phyloP scores from a whole-genome alignment of 2,888 invertebrate species.

The Hirtodrosophila duncani region DNA sequence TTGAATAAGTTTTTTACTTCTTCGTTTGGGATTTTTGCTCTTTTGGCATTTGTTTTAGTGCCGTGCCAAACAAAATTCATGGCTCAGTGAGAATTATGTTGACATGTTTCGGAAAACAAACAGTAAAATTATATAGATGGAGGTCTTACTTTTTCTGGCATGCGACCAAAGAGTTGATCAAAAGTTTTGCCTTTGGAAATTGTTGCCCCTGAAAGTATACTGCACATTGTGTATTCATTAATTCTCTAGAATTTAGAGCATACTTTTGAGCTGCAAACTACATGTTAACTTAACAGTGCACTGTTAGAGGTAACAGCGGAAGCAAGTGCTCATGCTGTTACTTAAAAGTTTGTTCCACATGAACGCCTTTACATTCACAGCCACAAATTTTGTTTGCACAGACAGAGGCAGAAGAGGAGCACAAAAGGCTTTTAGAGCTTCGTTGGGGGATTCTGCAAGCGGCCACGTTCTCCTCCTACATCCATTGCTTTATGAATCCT shows the following conservation, averaged over 20 bases:
- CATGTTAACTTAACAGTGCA: not conserved
- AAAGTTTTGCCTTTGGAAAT: conserved; percentile 5
- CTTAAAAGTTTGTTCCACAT: too few species aligned
- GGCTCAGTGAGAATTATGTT: conserved; percentile 22
- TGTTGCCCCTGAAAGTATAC: conserved; percentile 12
- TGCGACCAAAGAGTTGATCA: conserved; percentile 28
- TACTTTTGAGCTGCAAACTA: conserved; percentile 4
- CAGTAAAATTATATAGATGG: too few species aligned
- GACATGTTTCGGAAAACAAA: conserved; percentile 21
- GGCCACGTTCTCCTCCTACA: conserved; percentile 15
- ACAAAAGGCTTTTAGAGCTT: conserved; percentile 55
- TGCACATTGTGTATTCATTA: conserved; percentile 5
- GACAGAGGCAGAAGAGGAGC: conserved; percentile 6
- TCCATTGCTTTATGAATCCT: not conserved
- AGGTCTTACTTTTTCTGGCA: conserved; percentile 1
- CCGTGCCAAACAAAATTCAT: conserved; percentile 5
- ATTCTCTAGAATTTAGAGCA: conserved; percentile 12
- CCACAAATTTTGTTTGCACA: not conserved
- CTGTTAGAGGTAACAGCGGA: too few species aligned
- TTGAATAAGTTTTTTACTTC: not conserved
- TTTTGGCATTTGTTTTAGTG: conserved; percentile 17
- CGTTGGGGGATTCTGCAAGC: conserved; percentile 49
- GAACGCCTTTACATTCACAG: too few species aligned
- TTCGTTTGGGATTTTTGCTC: not conserved
- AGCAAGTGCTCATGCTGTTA: too few species aligned